These are phyloP conservation scores for Torymus auratus DNA, from an alignment of 2,888 invertebrate species.

Conservation along the genomic window DNA sequence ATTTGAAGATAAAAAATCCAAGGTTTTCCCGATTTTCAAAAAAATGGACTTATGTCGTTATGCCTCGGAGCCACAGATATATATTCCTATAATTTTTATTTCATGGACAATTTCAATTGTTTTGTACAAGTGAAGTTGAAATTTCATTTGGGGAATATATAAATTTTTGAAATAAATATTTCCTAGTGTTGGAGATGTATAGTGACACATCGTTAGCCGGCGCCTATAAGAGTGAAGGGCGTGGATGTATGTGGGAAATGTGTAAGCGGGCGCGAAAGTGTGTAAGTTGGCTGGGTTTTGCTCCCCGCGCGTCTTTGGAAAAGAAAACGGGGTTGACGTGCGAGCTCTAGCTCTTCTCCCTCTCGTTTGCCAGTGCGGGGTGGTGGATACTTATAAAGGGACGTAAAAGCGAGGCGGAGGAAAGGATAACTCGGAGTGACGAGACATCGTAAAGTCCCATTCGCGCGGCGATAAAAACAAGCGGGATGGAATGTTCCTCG, in stretches of 20 bases:
- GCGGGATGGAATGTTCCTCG: constrained; percentile 21
- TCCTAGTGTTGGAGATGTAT: constrained; percentile 14
- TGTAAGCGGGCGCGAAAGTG: background rate
- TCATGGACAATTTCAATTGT: too few relatives aligned
- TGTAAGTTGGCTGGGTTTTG: background rate
- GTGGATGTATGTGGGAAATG: background rate
- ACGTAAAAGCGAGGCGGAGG: constrained; percentile 57
- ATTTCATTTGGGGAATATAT: too few relatives aligned
- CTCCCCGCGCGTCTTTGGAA: constrained; percentile 8
- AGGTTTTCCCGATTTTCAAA: too few relatives aligned
- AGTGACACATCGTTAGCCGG: constrained; percentile 31
- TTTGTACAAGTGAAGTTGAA: too few relatives aligned
- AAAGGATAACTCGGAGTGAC: constrained; percentile 64
- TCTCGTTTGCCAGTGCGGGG: too few relatives aligned
- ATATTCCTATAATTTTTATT: too few relatives aligned
- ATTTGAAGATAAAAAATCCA: too few relatives aligned
- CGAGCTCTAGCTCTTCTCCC: background rate
- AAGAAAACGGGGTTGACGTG: constrained; percentile 36
- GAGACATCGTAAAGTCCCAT: constrained; percentile 71
- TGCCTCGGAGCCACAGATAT: too few relatives aligned
- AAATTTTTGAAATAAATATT: too few relatives aligned
- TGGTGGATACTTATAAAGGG: constrained; percentile 34
- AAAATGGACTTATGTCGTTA: too few relatives aligned
- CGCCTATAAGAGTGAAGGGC: background rate
- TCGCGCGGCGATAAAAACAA: constrained; percentile 61